Evolutionary conservation across 2,888 invertebrate genomes (phyloP).

Genomic region (Bedellia somnulentella): DNA sequence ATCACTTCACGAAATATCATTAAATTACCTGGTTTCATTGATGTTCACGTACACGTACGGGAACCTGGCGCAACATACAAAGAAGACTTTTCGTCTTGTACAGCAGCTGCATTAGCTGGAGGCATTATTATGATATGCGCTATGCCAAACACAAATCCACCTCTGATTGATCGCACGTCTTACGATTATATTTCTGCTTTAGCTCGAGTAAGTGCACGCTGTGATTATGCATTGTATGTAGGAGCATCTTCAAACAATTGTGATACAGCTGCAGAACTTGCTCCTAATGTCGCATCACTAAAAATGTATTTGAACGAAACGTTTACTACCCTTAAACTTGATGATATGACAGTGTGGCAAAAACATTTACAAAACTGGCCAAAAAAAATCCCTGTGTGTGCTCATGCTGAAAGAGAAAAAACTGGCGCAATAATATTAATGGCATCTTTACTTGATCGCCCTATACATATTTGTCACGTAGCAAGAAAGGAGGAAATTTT

Average conservation of each 20-base stretch:
- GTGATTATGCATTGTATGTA: constrained; percentile 93
- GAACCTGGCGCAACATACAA: constrained; percentile 98
- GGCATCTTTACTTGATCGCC: constrained; percentile 83
- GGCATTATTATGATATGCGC: constrained; percentile 93
- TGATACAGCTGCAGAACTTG: constrained; percentile 71
- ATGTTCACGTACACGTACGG: constrained; percentile 95
- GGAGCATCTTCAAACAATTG: constrained; percentile 90
- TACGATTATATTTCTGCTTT: constrained; percentile 80
- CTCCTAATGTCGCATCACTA: constrained; percentile 78
- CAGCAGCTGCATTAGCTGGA: constrained; percentile 88
- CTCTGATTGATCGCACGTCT: constrained; percentile 81
- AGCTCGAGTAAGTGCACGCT: constrained; percentile 81
- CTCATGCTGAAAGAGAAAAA: constrained; percentile 96
- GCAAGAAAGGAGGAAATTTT: constrained; percentile 94
- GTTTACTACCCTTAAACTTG: constrained; percentile 85
- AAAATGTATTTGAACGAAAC: constrained; percentile 99
- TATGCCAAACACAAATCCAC: constrained; percentile 98
- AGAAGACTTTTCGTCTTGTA: constrained; percentile 93
- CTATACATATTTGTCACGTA: constrained; percentile 96
- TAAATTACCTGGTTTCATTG: constrained; percentile 94
- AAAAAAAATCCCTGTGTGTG: constrained; percentile 86
- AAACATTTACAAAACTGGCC: constrained; percentile 95
- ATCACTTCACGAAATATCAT: constrained; percentile 88
- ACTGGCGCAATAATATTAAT: constrained; percentile 90
- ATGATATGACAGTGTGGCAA: constrained; percentile 88